Evolutionary conservation across 2,888 invertebrate species (phyloP).

Genomic region (Drosophila mimica): DNA sequence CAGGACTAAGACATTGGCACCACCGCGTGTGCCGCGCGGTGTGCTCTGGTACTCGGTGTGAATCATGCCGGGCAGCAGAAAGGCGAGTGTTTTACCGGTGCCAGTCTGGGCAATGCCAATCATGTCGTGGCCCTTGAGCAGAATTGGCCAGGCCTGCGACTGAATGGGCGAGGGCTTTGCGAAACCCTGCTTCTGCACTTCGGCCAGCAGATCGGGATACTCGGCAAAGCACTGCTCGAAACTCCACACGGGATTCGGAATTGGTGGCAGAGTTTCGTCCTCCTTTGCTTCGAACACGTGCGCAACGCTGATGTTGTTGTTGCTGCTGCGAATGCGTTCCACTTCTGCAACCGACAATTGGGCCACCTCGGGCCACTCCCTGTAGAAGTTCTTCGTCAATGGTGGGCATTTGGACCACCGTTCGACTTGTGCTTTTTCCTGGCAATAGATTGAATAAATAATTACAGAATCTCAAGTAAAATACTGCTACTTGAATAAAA

Average conservation of each 20-base stretch:
- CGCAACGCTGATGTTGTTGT: constrained; percentile 91
- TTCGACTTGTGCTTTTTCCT: constrained; percentile 87
- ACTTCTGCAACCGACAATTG: constrained; percentile 89
- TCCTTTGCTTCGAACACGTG: constrained; percentile 87
- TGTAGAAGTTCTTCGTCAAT: constrained; percentile 93
- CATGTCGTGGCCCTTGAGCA: constrained; percentile 95
- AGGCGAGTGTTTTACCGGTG: constrained; percentile 97
- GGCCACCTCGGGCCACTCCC: constrained; percentile 90
- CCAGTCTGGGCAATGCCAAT: constrained; percentile 99
- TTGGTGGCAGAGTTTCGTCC: constrained; percentile 72
- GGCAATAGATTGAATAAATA: constrained; percentile 21
- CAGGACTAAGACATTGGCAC: constrained; percentile 94
- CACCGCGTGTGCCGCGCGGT: constrained; percentile 90
- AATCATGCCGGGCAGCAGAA: constrained; percentile 95
- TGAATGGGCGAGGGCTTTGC: constrained; percentile 95
- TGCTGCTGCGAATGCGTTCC: constrained; percentile 87
- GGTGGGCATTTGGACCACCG: constrained; percentile 89
- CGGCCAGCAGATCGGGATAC: constrained; percentile 93
- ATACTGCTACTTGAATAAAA: neutral
- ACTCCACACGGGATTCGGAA: constrained; percentile 86
- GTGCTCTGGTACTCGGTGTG: constrained; percentile 94
- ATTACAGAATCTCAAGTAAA: neutral
- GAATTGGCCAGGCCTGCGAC: constrained; percentile 96
- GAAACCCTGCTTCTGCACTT: constrained; percentile 93
- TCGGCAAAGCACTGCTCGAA: constrained; percentile 93